Percentiles rank a stretch among this genome's conserved stretches.
Evolutionary conservation across 1,140 invertebrate species (phyloP).

Genomic region (Pectinophora gossypiella): DNA sequence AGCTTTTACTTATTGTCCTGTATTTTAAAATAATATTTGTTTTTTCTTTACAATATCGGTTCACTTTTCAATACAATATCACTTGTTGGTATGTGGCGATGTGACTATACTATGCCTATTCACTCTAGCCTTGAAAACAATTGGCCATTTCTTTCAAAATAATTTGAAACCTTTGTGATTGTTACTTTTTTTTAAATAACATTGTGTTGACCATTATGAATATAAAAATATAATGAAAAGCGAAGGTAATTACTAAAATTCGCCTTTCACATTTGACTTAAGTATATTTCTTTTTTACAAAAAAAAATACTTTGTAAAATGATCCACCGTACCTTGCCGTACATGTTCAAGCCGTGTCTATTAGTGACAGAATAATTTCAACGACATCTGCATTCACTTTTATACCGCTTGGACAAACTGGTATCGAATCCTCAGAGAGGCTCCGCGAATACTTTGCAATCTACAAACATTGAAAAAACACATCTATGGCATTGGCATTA

Average conservation of each 20-base stretch:
- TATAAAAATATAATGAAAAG: too few species aligned
- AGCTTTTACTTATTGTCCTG: not conserved
- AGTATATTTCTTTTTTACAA: too few species aligned
- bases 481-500: not conserved
- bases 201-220: too few species aligned
- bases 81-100: too few species aligned
- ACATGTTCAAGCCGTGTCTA: constrained; percentile 1
- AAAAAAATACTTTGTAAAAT: not conserved
- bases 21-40: not conserved
- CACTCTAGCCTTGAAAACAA: too few species aligned
- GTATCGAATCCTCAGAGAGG: not conserved
- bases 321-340: not conserved
- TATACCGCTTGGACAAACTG: not conserved
- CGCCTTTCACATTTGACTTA: too few species aligned
- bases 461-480: not conserved
- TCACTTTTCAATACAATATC: too few species aligned
- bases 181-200: too few species aligned
- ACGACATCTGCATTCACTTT: constrained; percentile 1
- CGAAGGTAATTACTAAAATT: too few species aligned
- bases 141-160: too few species aligned
- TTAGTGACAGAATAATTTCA: not conserved
- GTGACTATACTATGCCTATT: too few species aligned
- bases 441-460: not conserved
- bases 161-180: too few species aligned
- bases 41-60: not conserved